Percentiles rank a stretch among this genome's conserved stretches.
Conservation (phyloP, 2,797 vertebrate species). For the Dromococcyx pavoninus region DNA sequence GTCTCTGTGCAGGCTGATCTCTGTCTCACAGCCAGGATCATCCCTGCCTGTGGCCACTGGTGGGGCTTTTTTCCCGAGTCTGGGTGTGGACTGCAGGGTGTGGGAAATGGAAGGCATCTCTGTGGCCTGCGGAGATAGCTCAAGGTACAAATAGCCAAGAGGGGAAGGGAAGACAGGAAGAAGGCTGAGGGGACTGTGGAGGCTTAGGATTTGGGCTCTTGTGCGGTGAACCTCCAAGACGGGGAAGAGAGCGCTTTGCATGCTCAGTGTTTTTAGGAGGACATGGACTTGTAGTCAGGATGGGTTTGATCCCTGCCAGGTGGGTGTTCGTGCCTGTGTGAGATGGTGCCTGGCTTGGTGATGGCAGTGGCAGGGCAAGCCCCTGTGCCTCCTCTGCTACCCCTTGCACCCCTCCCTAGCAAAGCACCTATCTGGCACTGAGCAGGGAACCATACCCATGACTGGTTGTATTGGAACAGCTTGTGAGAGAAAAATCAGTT, state of each 20-base stretch:
- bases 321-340: accelerated
- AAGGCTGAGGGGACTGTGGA: accelerated
- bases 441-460: accelerated
- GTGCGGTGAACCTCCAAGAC: accelerated
- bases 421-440: neutral
- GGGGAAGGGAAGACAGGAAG: neutral
- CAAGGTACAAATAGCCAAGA: neutral
- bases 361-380: neutral
- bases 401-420: neutral
- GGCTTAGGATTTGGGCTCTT: neutral
- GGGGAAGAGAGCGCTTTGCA: accelerated
- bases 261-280: neutral
- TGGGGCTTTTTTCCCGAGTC: neutral
- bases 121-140: neutral
- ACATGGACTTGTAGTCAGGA: neutral
- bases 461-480: neutral
- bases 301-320: neutral
- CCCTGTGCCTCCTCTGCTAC: accelerated
- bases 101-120: neutral
- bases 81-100: neutral
- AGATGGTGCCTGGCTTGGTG: accelerated
- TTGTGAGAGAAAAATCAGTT: neutral
- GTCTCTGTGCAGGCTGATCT: neutral
- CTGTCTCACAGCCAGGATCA: neutral
- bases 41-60: neutral